Conservation (phyloP, 2,113 vertebrate species). For the Tichodroma muraria region DNA sequence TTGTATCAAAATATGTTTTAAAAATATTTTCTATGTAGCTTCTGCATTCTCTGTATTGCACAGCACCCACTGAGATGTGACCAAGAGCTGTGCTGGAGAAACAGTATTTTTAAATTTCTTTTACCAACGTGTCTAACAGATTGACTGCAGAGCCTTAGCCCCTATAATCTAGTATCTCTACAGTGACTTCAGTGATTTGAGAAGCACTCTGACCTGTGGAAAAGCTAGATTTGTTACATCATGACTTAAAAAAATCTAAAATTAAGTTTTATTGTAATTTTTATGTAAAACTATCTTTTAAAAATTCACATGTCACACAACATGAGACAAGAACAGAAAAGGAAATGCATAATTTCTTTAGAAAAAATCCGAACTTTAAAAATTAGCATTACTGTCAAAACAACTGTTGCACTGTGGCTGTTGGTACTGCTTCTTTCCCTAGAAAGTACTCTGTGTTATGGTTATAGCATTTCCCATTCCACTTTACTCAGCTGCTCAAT, state of each 20-base stretch:
- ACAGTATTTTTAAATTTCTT: not conserved
- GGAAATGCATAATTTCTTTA: not conserved
- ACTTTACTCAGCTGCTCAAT: not conserved
- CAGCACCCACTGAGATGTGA: not conserved
- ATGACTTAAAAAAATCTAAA: not conserved
- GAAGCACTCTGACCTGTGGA: not conserved
- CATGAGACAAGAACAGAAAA: not conserved
- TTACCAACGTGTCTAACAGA: not conserved
- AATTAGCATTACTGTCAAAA: not conserved
- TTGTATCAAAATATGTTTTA: not conserved
- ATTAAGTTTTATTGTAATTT: not conserved
- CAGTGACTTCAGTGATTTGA: not conserved
- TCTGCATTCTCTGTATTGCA: not conserved
- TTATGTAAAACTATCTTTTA: not conserved
- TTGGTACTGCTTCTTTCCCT: not conserved
- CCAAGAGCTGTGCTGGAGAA: not conserved
- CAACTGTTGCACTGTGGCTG: not conserved
- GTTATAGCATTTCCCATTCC: not conserved
- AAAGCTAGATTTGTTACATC: not conserved
- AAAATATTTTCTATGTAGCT: not conserved
- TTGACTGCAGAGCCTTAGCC: not conserved
- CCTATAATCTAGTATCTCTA: not conserved
- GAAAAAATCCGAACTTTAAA: not conserved
- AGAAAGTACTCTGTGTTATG: not conserved
- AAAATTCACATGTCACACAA: not conserved